Evolutionary conservation across 1,140 invertebrate genomes (phyloP).

Genomic region (Dolichoris vasculosae): DNA sequence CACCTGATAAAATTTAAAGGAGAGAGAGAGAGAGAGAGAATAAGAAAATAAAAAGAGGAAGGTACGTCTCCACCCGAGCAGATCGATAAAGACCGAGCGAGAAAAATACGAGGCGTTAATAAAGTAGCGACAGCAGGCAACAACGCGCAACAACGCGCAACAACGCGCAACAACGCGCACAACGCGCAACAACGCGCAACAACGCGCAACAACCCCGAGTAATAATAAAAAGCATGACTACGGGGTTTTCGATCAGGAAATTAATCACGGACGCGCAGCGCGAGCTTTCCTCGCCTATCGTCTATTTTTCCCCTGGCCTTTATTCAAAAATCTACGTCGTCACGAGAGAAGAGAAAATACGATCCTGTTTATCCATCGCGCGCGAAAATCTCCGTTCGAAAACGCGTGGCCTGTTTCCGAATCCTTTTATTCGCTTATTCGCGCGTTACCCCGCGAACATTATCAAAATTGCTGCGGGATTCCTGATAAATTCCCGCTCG

Average conservation of each 20-base stretch:
- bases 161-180: too few species aligned
- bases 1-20: neutral
- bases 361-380: conserved; percentile 8
- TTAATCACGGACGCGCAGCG: conserved; percentile 68
- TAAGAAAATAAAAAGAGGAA: neutral
- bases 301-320: neutral
- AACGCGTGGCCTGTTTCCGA: neutral
- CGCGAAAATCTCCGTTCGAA: neutral
- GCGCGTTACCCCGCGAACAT: neutral
- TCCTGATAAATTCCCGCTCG: neutral
- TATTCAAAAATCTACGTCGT: conserved; percentile 43
- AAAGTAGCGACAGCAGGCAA: conserved; percentile 46
- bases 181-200: too few species aligned
- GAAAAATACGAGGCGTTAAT: conserved; percentile 23
- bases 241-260: conserved; percentile 69
- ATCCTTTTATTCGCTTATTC: neutral
- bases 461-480: neutral
- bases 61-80: neutral
- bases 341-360: conserved; percentile 43
- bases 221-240: conserved; percentile 70
- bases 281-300: conserved; percentile 37
- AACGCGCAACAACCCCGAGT: too few species aligned
- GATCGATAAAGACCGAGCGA: conserved; percentile 20
- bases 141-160: too few species aligned
- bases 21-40: too few species aligned